Conservation (phyloP, 2,113 vertebrate species). For the Sylvia atricapilla region DNA sequence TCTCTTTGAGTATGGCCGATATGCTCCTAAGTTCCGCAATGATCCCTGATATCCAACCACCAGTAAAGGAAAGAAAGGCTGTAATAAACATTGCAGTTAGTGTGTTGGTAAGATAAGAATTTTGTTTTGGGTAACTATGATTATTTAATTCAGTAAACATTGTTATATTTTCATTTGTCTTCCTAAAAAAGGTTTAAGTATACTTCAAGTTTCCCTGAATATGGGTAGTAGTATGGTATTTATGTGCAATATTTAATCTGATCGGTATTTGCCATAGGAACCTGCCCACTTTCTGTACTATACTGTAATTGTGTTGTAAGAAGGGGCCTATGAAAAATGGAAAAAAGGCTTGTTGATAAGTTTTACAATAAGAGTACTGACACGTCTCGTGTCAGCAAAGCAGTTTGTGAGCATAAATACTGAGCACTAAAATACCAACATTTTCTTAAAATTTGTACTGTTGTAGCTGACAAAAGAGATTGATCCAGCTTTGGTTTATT, state of each 20-base stretch:
- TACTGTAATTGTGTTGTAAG: not conserved
- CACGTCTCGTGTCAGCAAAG: not conserved
- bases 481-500: not conserved
- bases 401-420: not conserved
- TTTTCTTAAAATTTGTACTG: not conserved
- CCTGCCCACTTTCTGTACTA: not conserved
- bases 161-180: not conserved
- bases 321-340: not conserved
- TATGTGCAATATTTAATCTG: not conserved
- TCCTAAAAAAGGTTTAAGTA: not conserved
- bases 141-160: not conserved
- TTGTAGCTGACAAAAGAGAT: not conserved
- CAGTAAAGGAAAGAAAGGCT: not conserved
- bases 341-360: not conserved
- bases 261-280: not conserved
- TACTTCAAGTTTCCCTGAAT: not conserved
- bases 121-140: not conserved
- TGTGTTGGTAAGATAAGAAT: not conserved
- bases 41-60: not conserved
- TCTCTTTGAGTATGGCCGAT: not conserved
- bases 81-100: not conserved
- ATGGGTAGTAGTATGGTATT: not conserved
- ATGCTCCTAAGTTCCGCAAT: not conserved
- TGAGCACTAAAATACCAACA: not conserved
- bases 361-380: not conserved